Conservation (phyloP, 2,797 vertebrate genomes). For the Sylvilagus floridanus region DNA sequence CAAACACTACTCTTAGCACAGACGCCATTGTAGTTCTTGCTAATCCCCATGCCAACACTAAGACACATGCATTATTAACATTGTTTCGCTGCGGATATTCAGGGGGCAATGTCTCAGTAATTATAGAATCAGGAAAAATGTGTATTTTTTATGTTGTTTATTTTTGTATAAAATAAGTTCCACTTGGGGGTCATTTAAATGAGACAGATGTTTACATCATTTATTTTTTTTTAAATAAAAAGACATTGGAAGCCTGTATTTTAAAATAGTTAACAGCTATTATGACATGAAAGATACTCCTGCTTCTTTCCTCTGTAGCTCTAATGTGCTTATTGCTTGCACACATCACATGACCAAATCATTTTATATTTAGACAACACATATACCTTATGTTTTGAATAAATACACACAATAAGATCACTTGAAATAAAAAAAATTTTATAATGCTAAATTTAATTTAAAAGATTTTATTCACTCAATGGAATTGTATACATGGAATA, state of each 20-base stretch:
- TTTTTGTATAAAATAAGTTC: neutral
- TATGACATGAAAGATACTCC: neutral
- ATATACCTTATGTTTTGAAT: conserved; percentile 36
- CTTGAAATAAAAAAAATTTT: conserved; percentile 40
- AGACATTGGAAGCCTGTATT: neutral
- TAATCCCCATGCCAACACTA: neutral
- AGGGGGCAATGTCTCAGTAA: rapidly evolving
- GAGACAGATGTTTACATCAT: neutral
- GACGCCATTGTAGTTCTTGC: neutral
- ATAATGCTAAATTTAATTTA: conserved; percentile 31
- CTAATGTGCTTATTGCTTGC: neutral
- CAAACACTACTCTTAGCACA: neutral
- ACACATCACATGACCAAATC: neutral
- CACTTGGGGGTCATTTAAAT: neutral
- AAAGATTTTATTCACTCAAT: conserved; percentile 14
- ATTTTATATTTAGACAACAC: neutral
- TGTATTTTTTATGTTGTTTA: neutral
- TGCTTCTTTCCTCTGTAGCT: neutral
- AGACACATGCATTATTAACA: neutral
- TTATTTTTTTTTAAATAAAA: neutral
- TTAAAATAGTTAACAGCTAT: neutral
- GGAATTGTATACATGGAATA: neutral
- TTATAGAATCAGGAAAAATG: neutral
- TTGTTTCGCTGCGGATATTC: neutral
- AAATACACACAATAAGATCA: neutral